Base-by-base conservation (phyloP, 1,140 invertebrate species). In the Lepidostoma basale region DNA sequence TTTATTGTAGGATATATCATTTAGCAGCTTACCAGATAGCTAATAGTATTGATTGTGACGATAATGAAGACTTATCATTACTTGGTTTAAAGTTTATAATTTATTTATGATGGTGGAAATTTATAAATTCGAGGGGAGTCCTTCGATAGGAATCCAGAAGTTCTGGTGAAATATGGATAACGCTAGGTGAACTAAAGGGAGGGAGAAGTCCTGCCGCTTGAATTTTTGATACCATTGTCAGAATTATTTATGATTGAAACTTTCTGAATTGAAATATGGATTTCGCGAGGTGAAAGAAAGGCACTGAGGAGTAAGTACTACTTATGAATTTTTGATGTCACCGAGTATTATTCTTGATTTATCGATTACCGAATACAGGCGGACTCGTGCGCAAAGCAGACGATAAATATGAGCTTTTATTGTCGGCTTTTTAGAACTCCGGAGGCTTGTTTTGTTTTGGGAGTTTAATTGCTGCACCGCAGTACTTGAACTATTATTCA, bases 201-300 rank as follows among this genome's bases (percentile, higher is more conserved):
- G 3, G 25, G 45, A 23, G 45, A 12, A 49, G 9, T 25, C 9
- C 45, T 16, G 47, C 23, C 47, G 47, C 47, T 52, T 52, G 47
- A 52, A 52, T 52, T 52, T 52, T 52, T 52, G 47, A 52, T 52
- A 52, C 14, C 47, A 52, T 52, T 52, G 47, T 52, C 9, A 26
- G 22, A 25, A 52, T 14, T 52, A 52, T 52, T 52, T 52, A 52
- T 52, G 47, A 10, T 26, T 18, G 47, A 52, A 52, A 52, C 23
- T 52, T 52, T 52, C 16, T 12, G 3, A 52, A n/a, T n/a, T n/a
- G n/a, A n/a, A n/a, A n/a, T n/a, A n/a, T n/a, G n/a, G n/a, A n/a
- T n/a, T n/a, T n/a, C n/a, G n/a, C n/a, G n/a, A n/a, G n/a, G n/a
- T n/a, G n/a, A n/a, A n/a, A n/a, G n/a, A n/a, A n/a, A n/a, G n/a